Base-by-base conservation (phyloP, 2,888 invertebrate genomes). In the Bimastos eiseni region DNA sequence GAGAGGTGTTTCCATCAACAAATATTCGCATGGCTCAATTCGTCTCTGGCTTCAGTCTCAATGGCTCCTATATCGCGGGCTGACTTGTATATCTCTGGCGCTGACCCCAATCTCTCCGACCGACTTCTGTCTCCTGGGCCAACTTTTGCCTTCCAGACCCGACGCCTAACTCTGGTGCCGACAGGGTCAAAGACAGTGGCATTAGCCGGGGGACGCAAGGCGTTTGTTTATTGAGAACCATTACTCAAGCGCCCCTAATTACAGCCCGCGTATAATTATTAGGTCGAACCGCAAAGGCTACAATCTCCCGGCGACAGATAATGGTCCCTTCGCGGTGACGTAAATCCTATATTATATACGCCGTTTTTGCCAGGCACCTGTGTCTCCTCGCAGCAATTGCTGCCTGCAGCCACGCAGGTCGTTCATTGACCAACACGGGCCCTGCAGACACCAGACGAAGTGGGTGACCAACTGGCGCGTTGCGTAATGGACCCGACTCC, bases 261-360 rank as follows among this genome's bases (percentile, higher is more conserved):
- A 70, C 70, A 70, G n/a, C 70, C n/a, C n/a, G 70, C 70, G 30
- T 70, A 70, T 11, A n/a, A 70, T 70, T 70, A 70, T 15, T n/a
- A 70, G 70, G n/a, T 13, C 70, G 70, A n/a, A 5, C 49, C 24
- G 49, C 24, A 70, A 30, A 70, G 70, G 70, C 70, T 8, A 70
- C 70, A 70, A 70, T 70, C 70, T n/a, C 70, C 70, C n/a, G 13
- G 70, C 70, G 70, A 70, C 70, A 11, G 70, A 70, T 70, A 70
- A 70, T 70, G 70, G 30, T 1, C 70, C 70, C 70, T 19, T 21
- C 70, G 70, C 17, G 70, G n/a, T n/a, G 70, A n/a, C 33, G 86
- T 86, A 86, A 34, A 86, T 86, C 37, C 86, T 36, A 86, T 86
- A 86, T 86, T 86, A 86, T 86, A 86, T 86, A 4, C 34, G 34